Conservation (phyloP, 1,140 invertebrate genomes). For the Paraescarpia echinospica region DNA sequence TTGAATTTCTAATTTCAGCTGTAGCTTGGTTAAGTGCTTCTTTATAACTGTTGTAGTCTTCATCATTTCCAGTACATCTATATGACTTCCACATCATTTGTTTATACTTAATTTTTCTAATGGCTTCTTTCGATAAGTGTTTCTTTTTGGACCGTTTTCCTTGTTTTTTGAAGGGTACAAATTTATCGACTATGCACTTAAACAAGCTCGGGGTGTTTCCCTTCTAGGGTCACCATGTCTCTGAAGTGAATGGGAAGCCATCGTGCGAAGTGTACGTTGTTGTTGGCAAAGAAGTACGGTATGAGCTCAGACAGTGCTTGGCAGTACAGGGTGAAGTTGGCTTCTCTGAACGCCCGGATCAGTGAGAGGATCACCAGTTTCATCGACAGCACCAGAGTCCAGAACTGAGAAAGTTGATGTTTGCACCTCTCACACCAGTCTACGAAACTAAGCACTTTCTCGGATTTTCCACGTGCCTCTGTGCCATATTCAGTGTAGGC, state of each 20-base stretch:
- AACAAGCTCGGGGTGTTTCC: neutral
- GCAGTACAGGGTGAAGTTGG: neutral
- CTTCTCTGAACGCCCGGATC: neutral
- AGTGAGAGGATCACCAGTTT: neutral
- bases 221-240: conserved; percentile 27
- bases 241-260: conserved; percentile 33
- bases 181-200: no score
- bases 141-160: no score
- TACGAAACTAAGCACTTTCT: no score
- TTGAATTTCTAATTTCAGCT: no score
- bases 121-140: no score
- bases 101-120: no score
- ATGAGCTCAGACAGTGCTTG: conserved; percentile 4
- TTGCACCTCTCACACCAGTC: neutral
- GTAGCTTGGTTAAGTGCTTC: no score
- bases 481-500: neutral
- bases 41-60: no score
- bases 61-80: no score
- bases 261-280: conserved; percentile 31
- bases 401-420: neutral
- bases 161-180: no score
- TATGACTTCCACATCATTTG: no score
- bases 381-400: neutral
- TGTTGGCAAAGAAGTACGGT: conserved; percentile 32
- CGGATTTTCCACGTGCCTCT: no score